Evolutionary conservation across 1,140 invertebrate species (phyloP).

Genomic region (Magallana angulata): DNA sequence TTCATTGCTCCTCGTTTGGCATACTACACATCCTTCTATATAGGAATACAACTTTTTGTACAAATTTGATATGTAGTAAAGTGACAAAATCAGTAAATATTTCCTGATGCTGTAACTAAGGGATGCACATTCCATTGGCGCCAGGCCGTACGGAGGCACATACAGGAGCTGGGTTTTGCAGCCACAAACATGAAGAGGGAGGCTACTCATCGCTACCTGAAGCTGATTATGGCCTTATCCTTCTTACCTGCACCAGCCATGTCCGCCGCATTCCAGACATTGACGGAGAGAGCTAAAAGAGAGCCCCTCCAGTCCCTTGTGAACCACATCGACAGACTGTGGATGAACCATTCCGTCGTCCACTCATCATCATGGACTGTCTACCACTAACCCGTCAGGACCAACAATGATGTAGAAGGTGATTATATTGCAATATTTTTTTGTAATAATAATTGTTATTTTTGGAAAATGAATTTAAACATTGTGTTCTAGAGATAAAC

Average conservation of each 20-base stretch:
- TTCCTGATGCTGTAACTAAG: constrained; percentile 18
- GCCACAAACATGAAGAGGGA: no score
- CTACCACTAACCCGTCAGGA: background rate
- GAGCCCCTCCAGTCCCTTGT: background rate
- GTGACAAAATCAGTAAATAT: background rate
- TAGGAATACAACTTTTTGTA: no score
- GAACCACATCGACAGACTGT: background rate
- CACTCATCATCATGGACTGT: background rate
- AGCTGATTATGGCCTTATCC: background rate
- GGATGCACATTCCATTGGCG: background rate
- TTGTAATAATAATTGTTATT: background rate
- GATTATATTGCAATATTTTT: background rate
- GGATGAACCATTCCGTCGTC: background rate
- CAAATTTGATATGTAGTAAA: no score
- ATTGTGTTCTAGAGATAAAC: background rate
- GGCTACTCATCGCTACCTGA: background rate
- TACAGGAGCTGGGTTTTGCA: no score
- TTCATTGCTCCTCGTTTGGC: no score
- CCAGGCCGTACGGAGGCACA: background rate
- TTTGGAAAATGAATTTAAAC: background rate
- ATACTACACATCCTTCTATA: no score
- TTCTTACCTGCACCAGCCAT: background rate
- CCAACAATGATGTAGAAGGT: constrained; percentile 26
- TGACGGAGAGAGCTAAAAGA: background rate
- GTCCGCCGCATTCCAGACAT: background rate